A percentile compares a stretch with the other conserved stretches of the same genome.
Evolutionary conservation across 2,113 vertebrate genomes (phyloP).

Genomic region (Phylloscopus whistleri): DNA sequence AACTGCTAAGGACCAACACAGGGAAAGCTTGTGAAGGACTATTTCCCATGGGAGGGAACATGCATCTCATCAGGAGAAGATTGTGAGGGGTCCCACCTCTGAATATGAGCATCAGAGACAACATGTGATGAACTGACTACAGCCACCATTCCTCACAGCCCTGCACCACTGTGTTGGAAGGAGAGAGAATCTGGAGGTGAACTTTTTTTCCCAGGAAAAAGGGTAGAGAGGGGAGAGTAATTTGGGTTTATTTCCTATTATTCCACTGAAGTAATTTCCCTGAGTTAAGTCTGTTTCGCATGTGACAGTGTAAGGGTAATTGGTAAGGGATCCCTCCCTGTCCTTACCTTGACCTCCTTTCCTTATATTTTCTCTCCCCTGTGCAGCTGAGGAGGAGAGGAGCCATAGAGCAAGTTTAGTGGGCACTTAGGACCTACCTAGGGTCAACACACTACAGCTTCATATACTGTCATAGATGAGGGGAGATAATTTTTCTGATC

Average conservation of each 20-base stretch:
- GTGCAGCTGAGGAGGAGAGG: not conserved
- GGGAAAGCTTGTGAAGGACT: not conserved
- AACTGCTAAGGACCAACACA: rapidly evolving
- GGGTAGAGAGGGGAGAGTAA: rapidly evolving
- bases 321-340: not conserved
- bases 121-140: rapidly evolving
- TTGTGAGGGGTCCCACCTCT: not conserved
- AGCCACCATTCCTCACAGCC: rapidly evolving
- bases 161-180: rapidly evolving
- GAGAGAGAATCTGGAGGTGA: not conserved
- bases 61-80: not conserved
- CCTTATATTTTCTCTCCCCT: not conserved
- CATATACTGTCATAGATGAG: not conserved
- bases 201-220: not conserved
- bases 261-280: not conserved
- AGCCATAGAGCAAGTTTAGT: rapidly evolving
- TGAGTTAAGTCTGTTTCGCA: rapidly evolving
- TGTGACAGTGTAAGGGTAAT: rapidly evolving
- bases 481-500: not conserved
- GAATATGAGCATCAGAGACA: rapidly evolving
- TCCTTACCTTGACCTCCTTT: not conserved
- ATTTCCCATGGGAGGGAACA: rapidly evolving
- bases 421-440: too few relatives aligned
- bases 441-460: not conserved
- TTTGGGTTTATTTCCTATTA: not conserved